Evolutionary conservation across 2,888 invertebrate genomes (phyloP), one percentile per base, ranked within the genome.

Genomic region (Drosophila ochracea): DNA sequence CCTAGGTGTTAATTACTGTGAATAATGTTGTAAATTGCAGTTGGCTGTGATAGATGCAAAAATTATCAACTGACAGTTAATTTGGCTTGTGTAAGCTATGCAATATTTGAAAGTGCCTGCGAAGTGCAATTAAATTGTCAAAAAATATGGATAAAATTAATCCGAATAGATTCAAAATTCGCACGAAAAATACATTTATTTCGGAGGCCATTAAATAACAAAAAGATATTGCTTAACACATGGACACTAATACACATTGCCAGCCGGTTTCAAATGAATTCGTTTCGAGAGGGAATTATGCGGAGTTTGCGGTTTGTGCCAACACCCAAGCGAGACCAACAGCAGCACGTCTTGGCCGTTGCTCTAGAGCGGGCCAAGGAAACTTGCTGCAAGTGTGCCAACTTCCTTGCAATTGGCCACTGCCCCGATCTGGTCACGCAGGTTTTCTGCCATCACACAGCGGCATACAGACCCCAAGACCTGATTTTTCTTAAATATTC

Each of bases 331-430:
- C 37, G 39, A 57, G 54, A 52, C 49, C 43, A 57, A 35, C 57
- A 5, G 41, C 47, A 43, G 55, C 61, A 65, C 59, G 61, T 70
- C 69, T 60, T 41, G 70, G 47, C 35, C 47, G 37, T 54, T 65
- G 71, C 65, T 65, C 39, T 60, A 61, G 39, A 59, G 61, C 61
- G 43, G 54, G 73, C 76, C 68, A 82, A 72, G 80, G 75, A 84
- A 86, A 86, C 84, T 78, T 73, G 86, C 72, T 78, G 35, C 82
- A 77, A 82, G 78, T 86, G 80, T 82, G 87, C 87, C 87, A 84
- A 82, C 87, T 84, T 84, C 87, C 84, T 86, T 84, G 75, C 72
- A 84, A 72, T 80, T 78, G 68, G 68, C 49, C 52, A 54, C 49
- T 55, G 50, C 49, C 49, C 30, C 49, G 62, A 81, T 68, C 81